Evolutionary conservation across 2,113 vertebrate species (phyloP), one percentile per base, ranked within the genome.

Genomic region (Talpa occidentalis): DNA sequence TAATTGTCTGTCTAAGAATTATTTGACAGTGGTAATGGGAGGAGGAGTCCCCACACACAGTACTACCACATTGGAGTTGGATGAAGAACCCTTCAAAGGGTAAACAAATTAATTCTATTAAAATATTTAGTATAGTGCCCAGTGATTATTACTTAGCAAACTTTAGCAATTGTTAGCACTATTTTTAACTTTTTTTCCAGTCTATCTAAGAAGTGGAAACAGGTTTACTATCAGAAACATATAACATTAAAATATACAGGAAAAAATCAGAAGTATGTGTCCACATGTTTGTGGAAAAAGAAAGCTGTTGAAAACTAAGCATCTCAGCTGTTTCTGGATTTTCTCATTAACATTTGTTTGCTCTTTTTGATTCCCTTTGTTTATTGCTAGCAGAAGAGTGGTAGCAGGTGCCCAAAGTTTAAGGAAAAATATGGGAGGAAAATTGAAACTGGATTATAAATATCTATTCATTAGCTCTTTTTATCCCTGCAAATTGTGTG

Each of bases 301-400:
- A 93, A 77, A 90, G 92, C 94, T 88, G 10, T 67, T 96, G 94
- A 94, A 89, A 95, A 90, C 83, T 35, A 96, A 94, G 60, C 80
- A 92, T 96, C 96, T 97, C 96, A 96, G 95, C 95, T 96, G 94
- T 90, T 95, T 94, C 66, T 93, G 83, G 72, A 66, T 73, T 93
- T 96, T 96, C 94, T 96, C 93, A 96, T 96, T 95, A 96, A 96
- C 91, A 95, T 93, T 87, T 95, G 92, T 97, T 96, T 96, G 78
- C 72, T 94, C 60, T 88, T 91, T 96, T 54, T 76, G 82, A 95
- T 97, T 97, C 79, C 91, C 91, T 96, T 97, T 97, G 95, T 96
- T 93, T 95, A 95, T 84, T 87, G 35, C 87, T 62, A 73, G 80
- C 92, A 94, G 93, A 76, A 54, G 93, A 96, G 91, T 77, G 42